These are phyloP conservation scores for Ichneumoninae sp. DNA, from an alignment of 2,888 invertebrate species.

Conservation along the genomic window DNA sequence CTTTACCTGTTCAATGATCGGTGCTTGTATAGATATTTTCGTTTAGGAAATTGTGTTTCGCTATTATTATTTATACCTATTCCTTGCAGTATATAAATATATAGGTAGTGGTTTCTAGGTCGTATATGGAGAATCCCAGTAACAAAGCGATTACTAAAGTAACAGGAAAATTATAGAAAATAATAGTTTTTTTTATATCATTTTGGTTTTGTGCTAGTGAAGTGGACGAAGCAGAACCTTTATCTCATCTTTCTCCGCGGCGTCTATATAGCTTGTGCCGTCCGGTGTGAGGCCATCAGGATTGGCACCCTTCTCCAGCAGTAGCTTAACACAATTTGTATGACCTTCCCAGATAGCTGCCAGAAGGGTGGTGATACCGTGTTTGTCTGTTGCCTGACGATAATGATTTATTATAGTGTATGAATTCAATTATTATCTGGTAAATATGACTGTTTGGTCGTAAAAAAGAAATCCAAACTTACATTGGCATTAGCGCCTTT, in stretches of 20 bases:
- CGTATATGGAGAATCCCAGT: slow-evolving; percentile 76
- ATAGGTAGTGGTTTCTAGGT: slow-evolving; percentile 68
- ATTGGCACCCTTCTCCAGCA: slow-evolving; percentile 92
- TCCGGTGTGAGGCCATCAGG: slow-evolving; percentile 92
- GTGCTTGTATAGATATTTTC: slow-evolving; percentile 26
- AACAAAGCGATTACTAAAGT: slow-evolving; percentile 76
- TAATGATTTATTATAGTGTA: slow-evolving; percentile 1
- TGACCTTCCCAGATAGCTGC: slow-evolving; percentile 99
- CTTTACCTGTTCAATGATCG: slow-evolving; percentile 22
- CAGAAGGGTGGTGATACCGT: slow-evolving; percentile 96
- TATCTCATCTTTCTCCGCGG: slow-evolving; percentile 96
- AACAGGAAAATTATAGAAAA: slow-evolving; percentile 73
- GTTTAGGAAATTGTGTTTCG: slow-evolving; percentile 51
- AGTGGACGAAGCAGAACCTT: slow-evolving; percentile 89
- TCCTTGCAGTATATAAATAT: slow-evolving; percentile 75
- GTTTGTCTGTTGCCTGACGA: slow-evolving; percentile 94
- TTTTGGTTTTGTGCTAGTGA: slow-evolving; percentile 80
- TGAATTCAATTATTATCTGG: slow-evolving; percentile 22
- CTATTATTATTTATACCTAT: slow-evolving; percentile 69
- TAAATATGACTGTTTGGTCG: background rate
- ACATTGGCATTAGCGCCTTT: slow-evolving; percentile 98
- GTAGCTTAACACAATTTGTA: slow-evolving; percentile 94
- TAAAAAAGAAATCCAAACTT: slow-evolving; percentile 82
- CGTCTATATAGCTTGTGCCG: slow-evolving; percentile 94
- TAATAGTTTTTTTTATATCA: slow-evolving; percentile 62